Evolutionary conservation across 2,113 vertebrate species (phyloP), one percentile per base, ranked within the genome.

Genomic region (Sarotherodon lohbergeri): DNA sequence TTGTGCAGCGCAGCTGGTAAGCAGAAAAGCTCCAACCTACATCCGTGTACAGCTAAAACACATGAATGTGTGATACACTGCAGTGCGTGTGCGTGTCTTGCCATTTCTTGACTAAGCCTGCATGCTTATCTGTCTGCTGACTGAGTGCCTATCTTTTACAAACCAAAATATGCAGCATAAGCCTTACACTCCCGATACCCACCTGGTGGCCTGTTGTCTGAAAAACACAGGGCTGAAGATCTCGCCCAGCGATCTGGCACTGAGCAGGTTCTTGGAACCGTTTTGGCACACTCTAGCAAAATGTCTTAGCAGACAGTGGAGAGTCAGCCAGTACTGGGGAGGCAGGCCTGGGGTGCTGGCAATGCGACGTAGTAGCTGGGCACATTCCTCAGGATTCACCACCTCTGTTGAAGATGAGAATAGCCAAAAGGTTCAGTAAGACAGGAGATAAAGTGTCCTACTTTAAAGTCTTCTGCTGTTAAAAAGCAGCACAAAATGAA

Each of bases 171-270:
- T 63, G 86, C 12, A 22, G 34, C 46, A n/a, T 4, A 76, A 29
- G 61, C 43, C 13, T 5, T 10, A 71, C 36, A 41, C 71, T 43
- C 63, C 73, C 3, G 13, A 82, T 81, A 88, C 95, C 3, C 94
- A 99, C 98, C 98, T 97, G 94, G 96, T 88, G 86, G 94, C 87
- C 88, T 97, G 98, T 85, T 97, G 97, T 93, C 96, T 97, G 96
- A 99, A 99, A 85, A 99, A 96, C 76, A 98, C 92, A 4, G 98
- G 97, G 95, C 97, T 98, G 95, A 99, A 99, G 93, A 99, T 98
- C 96, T 99, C 98, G 4, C 97, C 97, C 66, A 99, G 95, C 27
- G 95, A 93, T 61, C 97, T 96, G 82, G 98, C 96, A 83, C 93
- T 97, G 88, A 99, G 90, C 83, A 97, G 96, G 94, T 98, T 99